Conservation (phyloP, 2,797 vertebrate genomes). For the Sebastes trivittatus region DNA sequence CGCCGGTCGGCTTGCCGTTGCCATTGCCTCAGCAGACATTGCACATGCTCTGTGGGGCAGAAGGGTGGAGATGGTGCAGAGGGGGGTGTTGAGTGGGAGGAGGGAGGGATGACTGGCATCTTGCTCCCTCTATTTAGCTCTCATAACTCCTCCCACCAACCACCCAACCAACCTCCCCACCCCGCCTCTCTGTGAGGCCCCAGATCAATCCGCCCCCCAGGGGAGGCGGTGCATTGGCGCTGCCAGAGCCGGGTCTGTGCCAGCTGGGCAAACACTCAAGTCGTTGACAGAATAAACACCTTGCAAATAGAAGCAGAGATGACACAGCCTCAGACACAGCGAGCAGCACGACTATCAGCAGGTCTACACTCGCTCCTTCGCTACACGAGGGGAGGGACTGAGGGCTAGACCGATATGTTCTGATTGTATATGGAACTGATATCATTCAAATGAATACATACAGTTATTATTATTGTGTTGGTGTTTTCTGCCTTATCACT, state of each 20-base stretch:
- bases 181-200: conserved; percentile 23
- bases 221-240: conserved; percentile 63
- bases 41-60: conserved; percentile 16
- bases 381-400: background rate
- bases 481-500: background rate
- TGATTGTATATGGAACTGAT: background rate
- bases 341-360: conserved; percentile 38
- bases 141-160: background rate
- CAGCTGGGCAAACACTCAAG: conserved; percentile 82
- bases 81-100: background rate
- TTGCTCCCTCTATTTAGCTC: conserved; percentile 31
- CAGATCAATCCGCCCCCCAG: conserved; percentile 33
- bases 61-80: conserved; percentile 10
- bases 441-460: background rate
- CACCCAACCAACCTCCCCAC: background rate
- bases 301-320: conserved; percentile 72
- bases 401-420: background rate
- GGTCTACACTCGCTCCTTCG: background rate
- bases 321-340: conserved; percentile 58
- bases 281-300: conserved; percentile 81
- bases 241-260: conserved; percentile 61
- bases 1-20: conserved; percentile 44
- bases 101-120: background rate
- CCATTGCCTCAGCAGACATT: conserved; percentile 25
- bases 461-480: background rate